These are phyloP conservation scores for Sarcophaga peregrina DNA, from an alignment of 1,140 invertebrate genomes.

Conservation along the genomic window DNA sequence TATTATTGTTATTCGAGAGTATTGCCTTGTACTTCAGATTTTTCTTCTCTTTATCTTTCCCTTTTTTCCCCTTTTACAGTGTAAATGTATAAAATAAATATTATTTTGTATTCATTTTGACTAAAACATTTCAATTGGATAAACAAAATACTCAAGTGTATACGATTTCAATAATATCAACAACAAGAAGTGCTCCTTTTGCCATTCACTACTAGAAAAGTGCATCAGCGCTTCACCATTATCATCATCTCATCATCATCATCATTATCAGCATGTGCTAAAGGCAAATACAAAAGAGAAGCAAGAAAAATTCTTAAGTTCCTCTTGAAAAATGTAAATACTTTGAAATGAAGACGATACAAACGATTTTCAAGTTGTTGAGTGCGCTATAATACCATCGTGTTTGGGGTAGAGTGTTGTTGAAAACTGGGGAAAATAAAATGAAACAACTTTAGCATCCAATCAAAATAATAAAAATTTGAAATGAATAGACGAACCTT, in stretches of 20 bases:
- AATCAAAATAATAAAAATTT: not conserved
- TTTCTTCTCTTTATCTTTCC: too few species aligned
- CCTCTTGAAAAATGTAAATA: not conserved
- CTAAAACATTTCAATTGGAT: slow-evolving; percentile 15
- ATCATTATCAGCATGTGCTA: slow-evolving; percentile 7
- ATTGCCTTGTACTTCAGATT: too few species aligned
- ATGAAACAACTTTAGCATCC: not conserved
- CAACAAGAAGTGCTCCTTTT: not conserved
- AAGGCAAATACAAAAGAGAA: not conserved
- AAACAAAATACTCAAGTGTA: slow-evolving; percentile 10
- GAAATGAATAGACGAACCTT: too few species aligned
- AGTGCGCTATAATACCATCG: too few species aligned
- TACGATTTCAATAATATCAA: not conserved
- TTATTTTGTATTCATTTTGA: slow-evolving; percentile 12
- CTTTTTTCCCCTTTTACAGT: too few species aligned
- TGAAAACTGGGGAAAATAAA: not conserved
- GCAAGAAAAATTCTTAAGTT: not conserved
- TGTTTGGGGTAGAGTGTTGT: not conserved
- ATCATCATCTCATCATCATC: too few species aligned
- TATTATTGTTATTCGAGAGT: too few species aligned
- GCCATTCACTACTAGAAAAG: slow-evolving; percentile 9
- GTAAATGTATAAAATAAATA: slow-evolving; percentile 11
- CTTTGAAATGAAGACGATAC: slow-evolving; percentile 14
- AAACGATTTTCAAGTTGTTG: not conserved
- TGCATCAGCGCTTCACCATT: not conserved